Evolutionary conservation across 2,797 vertebrate genomes (phyloP).

Genomic region (Alosa sapidissima): DNA sequence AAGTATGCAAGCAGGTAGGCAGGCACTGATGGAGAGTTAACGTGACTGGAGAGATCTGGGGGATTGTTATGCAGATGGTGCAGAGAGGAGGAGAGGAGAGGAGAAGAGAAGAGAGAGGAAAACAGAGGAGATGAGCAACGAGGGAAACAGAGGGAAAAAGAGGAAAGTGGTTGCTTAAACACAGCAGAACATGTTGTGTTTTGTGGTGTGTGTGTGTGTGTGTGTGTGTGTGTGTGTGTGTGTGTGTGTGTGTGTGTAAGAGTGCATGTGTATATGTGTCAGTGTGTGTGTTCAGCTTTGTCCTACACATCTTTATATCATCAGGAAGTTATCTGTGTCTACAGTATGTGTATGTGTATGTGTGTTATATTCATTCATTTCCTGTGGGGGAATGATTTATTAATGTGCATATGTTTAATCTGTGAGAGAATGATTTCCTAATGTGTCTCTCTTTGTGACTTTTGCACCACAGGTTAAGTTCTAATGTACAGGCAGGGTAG

Average conservation of each 20-base stretch:
- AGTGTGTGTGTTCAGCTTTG: not conserved
- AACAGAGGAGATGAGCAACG: not conserved
- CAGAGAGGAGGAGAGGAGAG: not conserved
- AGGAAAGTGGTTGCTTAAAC: not conserved
- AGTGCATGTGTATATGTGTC: not conserved
- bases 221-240: not conserved
- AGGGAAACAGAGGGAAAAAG: not conserved
- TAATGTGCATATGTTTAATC: too few relatives aligned
- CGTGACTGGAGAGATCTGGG: not conserved
- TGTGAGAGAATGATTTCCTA: too few relatives aligned
- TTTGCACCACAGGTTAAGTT: not conserved
- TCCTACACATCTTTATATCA: not conserved
- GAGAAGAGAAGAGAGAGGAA: not conserved
- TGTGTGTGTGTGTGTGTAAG: not conserved
- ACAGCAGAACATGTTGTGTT: not conserved
- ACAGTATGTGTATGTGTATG: not conserved
- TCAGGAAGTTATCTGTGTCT: not conserved
- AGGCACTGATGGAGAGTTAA: not conserved
- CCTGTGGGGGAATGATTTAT: too few relatives aligned
- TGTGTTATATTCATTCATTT: not conserved
- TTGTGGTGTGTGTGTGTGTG: not conserved
- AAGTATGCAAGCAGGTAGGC: not conserved
- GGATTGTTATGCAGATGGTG: constrained; percentile 5
- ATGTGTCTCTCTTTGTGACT: too few relatives aligned
- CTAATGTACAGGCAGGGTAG: not conserved